These are phyloP conservation scores for Melanotus villosus DNA, from an alignment of 2,888 invertebrate species.

Conservation along the genomic window DNA sequence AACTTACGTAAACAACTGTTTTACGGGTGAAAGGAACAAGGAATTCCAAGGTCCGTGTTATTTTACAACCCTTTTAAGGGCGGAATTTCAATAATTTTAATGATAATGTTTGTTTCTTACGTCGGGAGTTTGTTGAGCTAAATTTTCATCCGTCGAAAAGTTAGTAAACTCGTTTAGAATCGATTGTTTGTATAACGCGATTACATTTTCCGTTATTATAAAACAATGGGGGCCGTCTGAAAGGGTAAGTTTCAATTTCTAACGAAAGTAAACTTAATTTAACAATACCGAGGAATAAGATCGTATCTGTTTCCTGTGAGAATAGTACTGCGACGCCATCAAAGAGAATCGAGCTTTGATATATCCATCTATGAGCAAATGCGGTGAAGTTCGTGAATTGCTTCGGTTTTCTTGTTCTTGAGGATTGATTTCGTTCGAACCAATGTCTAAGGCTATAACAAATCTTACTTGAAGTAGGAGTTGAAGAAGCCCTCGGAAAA, in stretches of 20 bases:
- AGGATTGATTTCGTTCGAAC: constrained; percentile 5
- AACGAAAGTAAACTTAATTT: constrained; percentile 12
- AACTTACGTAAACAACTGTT: neutral
- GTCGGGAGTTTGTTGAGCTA: neutral
- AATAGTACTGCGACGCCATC: neutral
- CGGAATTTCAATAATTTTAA: too few species aligned
- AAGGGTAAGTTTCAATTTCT: constrained; percentile 2
- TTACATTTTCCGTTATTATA: constrained; percentile 11
- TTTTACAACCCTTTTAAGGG: too few species aligned
- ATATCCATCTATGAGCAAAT: too few species aligned
- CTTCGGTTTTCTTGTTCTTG: neutral
- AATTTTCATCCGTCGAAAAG: too few species aligned
- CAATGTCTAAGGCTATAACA: too few species aligned
- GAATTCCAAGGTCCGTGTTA: too few species aligned
- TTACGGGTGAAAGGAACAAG: neutral
- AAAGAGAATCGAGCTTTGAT: constrained; percentile 1
- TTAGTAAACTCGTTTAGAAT: neutral
- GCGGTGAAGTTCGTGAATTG: neutral
- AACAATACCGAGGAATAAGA: too few species aligned
- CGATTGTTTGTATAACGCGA: neutral
- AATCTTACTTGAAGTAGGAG: too few species aligned
- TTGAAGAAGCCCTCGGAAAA: too few species aligned
- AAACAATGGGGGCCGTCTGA: neutral
- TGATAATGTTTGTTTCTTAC: too few species aligned
- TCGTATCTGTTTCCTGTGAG: neutral